These are phyloP conservation scores for Sylvietta virens DNA, from an alignment of 2,113 vertebrate species.

Conservation along the genomic window DNA sequence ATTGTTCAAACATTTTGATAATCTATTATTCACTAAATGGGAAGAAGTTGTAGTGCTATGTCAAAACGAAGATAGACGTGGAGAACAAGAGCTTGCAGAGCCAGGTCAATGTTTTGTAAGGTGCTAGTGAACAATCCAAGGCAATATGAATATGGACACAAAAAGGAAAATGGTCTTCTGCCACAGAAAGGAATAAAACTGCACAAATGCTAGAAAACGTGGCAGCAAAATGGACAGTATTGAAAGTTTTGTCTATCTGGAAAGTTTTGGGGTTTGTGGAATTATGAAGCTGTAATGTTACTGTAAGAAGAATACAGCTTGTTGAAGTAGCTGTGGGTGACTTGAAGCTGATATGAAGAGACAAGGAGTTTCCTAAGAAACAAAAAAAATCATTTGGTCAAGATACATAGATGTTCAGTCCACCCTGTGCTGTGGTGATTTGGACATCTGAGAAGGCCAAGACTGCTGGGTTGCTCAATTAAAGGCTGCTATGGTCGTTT, in stretches of 20 bases:
- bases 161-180: conserved; percentile 6
- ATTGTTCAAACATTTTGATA: neutral
- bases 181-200: conserved; percentile 9
- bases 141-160: neutral
- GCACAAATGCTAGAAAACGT: neutral
- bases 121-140: conserved; percentile 1
- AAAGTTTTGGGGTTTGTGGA: neutral
- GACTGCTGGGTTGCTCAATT: neutral
- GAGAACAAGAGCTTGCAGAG: conserved; percentile 3
- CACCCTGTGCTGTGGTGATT: neutral
- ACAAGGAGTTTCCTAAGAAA: neutral
- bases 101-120: neutral
- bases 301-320: neutral
- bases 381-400: neutral
- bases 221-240: neutral
- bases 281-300: neutral
- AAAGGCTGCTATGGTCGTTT: neutral
- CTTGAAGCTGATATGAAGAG: neutral
- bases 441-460: neutral
- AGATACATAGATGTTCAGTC: neutral
- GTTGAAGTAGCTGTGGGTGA: neutral
- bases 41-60: neutral
- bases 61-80: neutral
- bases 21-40: neutral
- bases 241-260: neutral